Base-by-base conservation (phyloP, 1,140 invertebrate genomes). In the Sitobion miscanthi region DNA sequence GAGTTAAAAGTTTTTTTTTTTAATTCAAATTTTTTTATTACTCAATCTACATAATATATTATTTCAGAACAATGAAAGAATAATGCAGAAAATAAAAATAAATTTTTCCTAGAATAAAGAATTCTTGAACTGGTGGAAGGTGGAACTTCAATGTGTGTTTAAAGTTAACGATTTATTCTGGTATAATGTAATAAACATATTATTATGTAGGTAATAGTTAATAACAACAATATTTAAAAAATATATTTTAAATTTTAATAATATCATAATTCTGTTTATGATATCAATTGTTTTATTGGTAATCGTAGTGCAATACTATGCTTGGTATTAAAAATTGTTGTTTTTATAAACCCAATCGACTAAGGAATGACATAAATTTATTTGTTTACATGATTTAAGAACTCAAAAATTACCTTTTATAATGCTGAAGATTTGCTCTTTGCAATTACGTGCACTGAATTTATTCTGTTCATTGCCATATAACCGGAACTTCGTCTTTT, bases 381-480 rank as follows among this genome's bases (percentile, higher is more conserved):
- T 83, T 83, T 83, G 20, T 83, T 35, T 83, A 83, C 77, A 83
- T 35, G 7, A 83, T 83, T 38, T 38, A 83, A 83, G 8, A 83
- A 38, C n/a, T 83, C 17, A 35, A 38, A 83, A 38, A 21, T 83
- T 38, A 38, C 11, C 8, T 83, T 38, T 45, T 85, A 45, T 85
- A 45, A 87, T 87, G 5, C 3, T 54, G 87, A 89, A n/a, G n/a
- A n/a, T 17, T 89, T 89, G 25, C 9, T n/a, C 14, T 54, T 83
- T 38, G 35, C 62, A 77, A 77, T 77, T 49, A 35, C 87, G 87
- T 57, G 87, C 35, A 38, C 49, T 89, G 87, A 38, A 89, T 89
- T 54, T 54, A 57, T 89, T 89, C 3, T 25, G 20, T 23, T 89
- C 87, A 89, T 89, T 89, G 87, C 87, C 87, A 89, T 57, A 57